Evolutionary conservation across 2,797 vertebrate genomes (phyloP), one percentile per base, ranked within the genome.

Genomic region (Eulemur coronatus): DNA sequence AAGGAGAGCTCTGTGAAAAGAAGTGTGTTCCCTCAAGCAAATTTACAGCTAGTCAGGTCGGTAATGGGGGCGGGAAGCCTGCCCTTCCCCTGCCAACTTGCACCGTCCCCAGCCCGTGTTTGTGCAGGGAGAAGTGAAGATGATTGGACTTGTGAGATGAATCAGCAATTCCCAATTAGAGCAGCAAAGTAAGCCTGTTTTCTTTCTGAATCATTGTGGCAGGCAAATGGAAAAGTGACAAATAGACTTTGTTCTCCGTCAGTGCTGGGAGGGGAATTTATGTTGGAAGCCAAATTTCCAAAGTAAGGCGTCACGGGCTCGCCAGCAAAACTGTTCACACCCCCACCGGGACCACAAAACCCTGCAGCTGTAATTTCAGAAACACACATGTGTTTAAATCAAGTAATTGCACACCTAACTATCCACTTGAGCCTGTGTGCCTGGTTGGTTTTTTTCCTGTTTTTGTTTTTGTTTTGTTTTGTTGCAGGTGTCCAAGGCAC

Each of bases 391-490:
- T 96, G 87, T 85, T 95, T 97, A 97, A 97, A 97, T 96, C 96
- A 97, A 97, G 92, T 96, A 95, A 98, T 92, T 97, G 97, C 82
- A 97, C 95, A 97, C 96, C 96, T 96, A 97, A 97, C 97, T 91
- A 92, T 95, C 80, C 94, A 95, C 82, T 90, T 72, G 92, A 94
- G 96, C 75, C 89, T 50, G 24, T 93, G 86, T 70, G 95, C 57
- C 70, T 82, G 76, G 35, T 93, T 87, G 22, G 46, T 22, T 59
- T 59, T 28, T 50, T 33, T 20, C 38, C 30, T 59, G 8, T n/a
- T 59, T 41, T 33, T 33, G 3, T n/a, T 48, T 75, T 69, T 26
- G 63, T 5, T 50, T 52, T 5, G 20, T 35, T 69, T 48, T 95
- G 90, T 94, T 94, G 46, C 95, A 96, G 85, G 78, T 96, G 94